These are phyloP conservation scores for Euglossa dilemma DNA, from an alignment of 1,140 invertebrate genomes.

Conservation along the genomic window DNA sequence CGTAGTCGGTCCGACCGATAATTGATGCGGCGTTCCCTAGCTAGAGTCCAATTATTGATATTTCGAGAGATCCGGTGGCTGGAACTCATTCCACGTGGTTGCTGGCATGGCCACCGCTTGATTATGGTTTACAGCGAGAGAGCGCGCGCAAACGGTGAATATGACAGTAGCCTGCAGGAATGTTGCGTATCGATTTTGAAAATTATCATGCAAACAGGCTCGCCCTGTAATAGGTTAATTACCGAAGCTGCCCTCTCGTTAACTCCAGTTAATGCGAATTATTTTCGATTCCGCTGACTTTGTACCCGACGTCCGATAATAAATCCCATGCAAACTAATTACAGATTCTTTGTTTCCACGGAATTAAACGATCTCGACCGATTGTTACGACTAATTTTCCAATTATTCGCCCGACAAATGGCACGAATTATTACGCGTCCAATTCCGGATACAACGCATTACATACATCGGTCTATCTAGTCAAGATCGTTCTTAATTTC, in stretches of 20 bases:
- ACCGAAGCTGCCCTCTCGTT: slow-evolving; percentile 21
- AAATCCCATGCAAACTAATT: slow-evolving; percentile 33
- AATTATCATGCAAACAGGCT: slow-evolving; percentile 50
- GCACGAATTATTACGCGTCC: neutral
- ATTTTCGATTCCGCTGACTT: slow-evolving; percentile 31
- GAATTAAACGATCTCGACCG: neutral
- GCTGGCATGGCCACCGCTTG: slow-evolving; percentile 2
- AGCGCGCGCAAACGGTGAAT: slow-evolving; percentile 1
- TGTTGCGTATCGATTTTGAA: slow-evolving; percentile 48
- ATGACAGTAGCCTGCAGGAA: slow-evolving; percentile 21
- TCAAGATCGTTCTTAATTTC: neutral
- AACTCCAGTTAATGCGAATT: slow-evolving; percentile 41
- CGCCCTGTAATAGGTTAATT: slow-evolving; percentile 41
- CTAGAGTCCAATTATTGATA: slow-evolving; percentile 34
- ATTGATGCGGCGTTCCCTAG: neutral
- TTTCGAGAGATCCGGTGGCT: slow-evolving; percentile 22
- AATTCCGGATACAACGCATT: neutral
- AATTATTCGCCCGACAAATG: neutral
- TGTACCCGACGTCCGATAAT: neutral
- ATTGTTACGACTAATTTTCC: slow-evolving; percentile 12
- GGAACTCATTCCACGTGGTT: slow-evolving; percentile 16
- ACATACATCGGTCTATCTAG: neutral
- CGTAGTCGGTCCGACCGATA: slow-evolving; percentile 5
- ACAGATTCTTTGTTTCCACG: slow-evolving; percentile 5
- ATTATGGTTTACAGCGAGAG: slow-evolving; percentile 27